Base-by-base conservation (phyloP, 2,888 invertebrate species). In the Cerceris rybyensis region DNA sequence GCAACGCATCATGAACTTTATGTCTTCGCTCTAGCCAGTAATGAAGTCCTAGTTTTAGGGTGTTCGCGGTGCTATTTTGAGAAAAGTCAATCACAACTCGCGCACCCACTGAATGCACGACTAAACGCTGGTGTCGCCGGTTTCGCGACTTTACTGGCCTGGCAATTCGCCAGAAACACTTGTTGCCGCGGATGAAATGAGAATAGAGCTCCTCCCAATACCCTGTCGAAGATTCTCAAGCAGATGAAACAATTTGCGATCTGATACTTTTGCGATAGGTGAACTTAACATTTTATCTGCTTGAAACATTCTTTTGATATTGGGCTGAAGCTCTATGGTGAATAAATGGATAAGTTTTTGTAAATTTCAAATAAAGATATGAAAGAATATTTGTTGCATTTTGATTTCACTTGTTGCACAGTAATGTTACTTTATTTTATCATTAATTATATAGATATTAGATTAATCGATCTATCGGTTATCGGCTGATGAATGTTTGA, bases 81-180 rank as follows among this genome's bases (percentile, higher is more conserved):
- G 46, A 75, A 60, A 55, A 70, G 73, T 80, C 84, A 72, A 80
- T 85, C 77, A 75, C 63, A 59, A 64, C 42, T 66, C 63, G 52
- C 55, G 71, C 70, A 50, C n/a, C 64, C 71, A 70, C 74, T 63
- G 52, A 79, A 75, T 54, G 58, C 52, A 64, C 65, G 65, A 73
- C 75, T 66, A 70, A 75, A 70, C 42, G 67, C 69, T 70, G 75
- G 73, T 69, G 72, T 41, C 42, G 60, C 60, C 52, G 64, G 43
- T 67, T 63, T 64, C 65, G 58, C 73, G 74, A 75, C 69, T 70
- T 77, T 80, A 76, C 82, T 82, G 79, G 82, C 81, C 78, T 86
- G 90, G 90, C 90, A 42, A 55, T 6, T 0, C 61, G 89, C 89
- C 90, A 90, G 75, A 88, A 81, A 91, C 91, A 90, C 90, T 90